phyloP scores from a whole-genome alignment of 35 echinoderm and acorn worm species.

The Heliocidaris erythrogramma region DNA sequence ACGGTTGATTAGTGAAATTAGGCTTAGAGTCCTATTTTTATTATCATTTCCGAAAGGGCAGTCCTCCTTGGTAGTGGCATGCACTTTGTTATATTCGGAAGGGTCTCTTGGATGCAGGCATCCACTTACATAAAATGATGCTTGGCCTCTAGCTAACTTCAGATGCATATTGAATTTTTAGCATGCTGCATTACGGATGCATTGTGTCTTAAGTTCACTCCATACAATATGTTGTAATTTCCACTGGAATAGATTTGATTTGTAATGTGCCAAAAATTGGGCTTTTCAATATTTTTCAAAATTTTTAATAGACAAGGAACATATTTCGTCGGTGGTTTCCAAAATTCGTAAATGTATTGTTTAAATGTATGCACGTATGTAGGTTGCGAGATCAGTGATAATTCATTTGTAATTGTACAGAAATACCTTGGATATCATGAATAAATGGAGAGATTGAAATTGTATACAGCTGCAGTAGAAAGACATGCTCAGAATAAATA shows the following conservation, averaged over 20 bases:
- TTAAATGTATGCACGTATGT: no score
- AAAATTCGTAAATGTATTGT: no score
- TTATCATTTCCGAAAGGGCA: slow-evolving; percentile 3
- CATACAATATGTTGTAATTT: neutral
- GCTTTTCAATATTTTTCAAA: neutral
- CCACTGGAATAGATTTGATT: no score
- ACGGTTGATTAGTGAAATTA: neutral
- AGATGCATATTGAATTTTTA: neutral
- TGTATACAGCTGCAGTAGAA: neutral
- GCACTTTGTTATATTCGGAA: neutral
- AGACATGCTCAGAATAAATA: neutral
- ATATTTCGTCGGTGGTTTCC: no score
- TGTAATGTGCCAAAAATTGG: no score
- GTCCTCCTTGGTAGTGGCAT: neutral
- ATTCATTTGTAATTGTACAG: no score
- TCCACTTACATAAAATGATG: neutral
- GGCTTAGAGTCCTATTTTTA: neutral
- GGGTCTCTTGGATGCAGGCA: neutral
- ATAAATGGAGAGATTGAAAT: no score
- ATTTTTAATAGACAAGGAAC: no score
- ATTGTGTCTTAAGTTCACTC: neutral
- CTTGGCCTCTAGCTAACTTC: neutral
- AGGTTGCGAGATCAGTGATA: no score
- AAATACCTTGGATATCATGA: no score
- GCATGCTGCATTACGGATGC: neutral